These are phyloP conservation scores for Lerista edwardsae DNA, from an alignment of 2,797 vertebrate species.

Conservation along the genomic window DNA sequence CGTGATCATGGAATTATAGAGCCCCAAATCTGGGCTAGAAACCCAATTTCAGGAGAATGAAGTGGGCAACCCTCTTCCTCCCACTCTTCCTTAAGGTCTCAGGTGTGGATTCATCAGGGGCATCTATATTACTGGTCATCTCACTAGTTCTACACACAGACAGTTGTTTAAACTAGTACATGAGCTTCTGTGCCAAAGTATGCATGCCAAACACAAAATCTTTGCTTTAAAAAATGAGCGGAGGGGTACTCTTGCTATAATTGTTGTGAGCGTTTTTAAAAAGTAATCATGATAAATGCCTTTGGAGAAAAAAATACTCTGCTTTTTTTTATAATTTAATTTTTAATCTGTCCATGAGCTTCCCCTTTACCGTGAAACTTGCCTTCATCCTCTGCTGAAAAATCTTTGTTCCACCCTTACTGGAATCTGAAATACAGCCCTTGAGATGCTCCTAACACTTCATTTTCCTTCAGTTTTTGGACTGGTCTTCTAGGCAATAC, in stretches of 20 bases:
- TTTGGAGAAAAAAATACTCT: no score
- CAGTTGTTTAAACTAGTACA: background rate
- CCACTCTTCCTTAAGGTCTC: background rate
- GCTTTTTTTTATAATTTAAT: no score
- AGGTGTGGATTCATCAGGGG: background rate
- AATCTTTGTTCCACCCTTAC: background rate
- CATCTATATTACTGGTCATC: background rate
- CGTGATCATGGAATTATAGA: background rate
- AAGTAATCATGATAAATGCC: no score
- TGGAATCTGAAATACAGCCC: background rate
- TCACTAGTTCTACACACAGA: background rate
- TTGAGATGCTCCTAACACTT: background rate
- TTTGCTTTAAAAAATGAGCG: no score
- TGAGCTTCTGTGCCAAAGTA: no score
- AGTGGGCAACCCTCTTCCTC: background rate
- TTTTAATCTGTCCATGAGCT: background rate
- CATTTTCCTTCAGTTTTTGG: background rate
- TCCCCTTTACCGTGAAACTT: background rate
- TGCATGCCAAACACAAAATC: background rate
- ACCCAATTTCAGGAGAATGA: background rate
- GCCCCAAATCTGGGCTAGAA: background rate
- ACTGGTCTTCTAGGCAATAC: background rate
- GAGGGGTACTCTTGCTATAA: no score
- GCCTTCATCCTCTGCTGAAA: background rate
- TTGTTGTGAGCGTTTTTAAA: no score